Base-by-base conservation (phyloP, 2,797 vertebrate species). In the Xiphophorus birchmanni region DNA sequence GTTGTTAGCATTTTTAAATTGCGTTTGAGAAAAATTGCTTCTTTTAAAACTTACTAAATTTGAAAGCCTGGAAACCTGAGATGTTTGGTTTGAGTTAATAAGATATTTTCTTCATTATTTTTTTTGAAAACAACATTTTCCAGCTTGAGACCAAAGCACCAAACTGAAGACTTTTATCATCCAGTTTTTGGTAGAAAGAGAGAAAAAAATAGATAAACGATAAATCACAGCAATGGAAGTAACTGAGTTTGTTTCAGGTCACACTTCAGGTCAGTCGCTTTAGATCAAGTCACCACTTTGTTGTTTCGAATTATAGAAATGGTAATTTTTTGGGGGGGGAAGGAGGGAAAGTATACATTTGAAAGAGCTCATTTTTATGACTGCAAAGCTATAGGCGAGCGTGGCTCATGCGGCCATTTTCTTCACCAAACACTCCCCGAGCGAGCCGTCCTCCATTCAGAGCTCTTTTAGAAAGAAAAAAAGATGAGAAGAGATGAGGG, bases 311-410 rank as follows among this genome's bases (percentile, higher is more conserved):
- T 94, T 80, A 93, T 92, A 91, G 88, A 89, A 93, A 94, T 92
- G 89, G 94, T 94, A 94, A 95, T 73, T 35, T 67, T 23, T 42
- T 13, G 58, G 89, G 3, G 45, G 3, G 17, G 17, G 48, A 7
- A 21, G 45, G 45, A 12, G 15, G 17, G 48, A 6, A 18, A 94
- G 94, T 91, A 96, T 96, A 96, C 95, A 96, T 96, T 96, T 95
- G 95, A 95, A 96, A 94, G 92, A 96, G 93, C 89, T 94, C 87
- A 95, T 95, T 95, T 95, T 92, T 92, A 80, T 74, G 78, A 74
- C 88, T 88, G 80, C 80, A 85, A 56, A 89, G 90, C 91, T 91
- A 91, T 93, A 92, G 94, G 93, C 94, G 93, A 92, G 90, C 90
- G 84, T 83, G 79, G 86, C 92, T 89, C 77, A 11, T 47, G 84